Base-by-base conservation (phyloP, 2,888 invertebrate genomes). In the Caenorhabditis doughertyi region DNA sequence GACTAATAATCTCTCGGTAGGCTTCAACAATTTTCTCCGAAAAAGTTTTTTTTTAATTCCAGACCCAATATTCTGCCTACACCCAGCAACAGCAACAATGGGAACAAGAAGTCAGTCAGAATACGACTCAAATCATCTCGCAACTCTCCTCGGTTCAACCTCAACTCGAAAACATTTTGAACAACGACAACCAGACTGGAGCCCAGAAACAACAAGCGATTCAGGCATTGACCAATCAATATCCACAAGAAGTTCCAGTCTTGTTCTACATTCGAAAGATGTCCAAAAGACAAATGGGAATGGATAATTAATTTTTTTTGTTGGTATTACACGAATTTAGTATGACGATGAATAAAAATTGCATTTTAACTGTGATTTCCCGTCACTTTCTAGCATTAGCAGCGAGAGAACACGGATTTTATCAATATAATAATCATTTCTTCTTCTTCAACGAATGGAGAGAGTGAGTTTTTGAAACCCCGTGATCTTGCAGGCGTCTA, bases 1-100 rank as follows among this genome's bases (percentile, higher is more conserved):
- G 72, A 53, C 56, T 3, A 74, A 74, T 39, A 74, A 74, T 47
- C 67, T 74, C n/a, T 56, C 74, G 49, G 74, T 74, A 51, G 25
- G 51, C 3, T 21, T 44, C n/a, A 13, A 0, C 16, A 7, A 27
- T 23, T 23, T 11, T 13, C 23, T 23, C 23, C 27, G n/a, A n/a
- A n/a, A n/a, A n/a, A n/a, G n/a, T n/a, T n/a, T n/a, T n/a, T 8
- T 44, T 25, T 5, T n/a, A 35, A 16, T 68, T 74, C 16, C 65
- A 74, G 74, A 49, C 47, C 25, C 65, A 74, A 67, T 74, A 74
- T 67, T 18, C 65, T 5, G 27, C 47, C 23, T 74, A 47, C 67
- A 23, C 35, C 13, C 74, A 58, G 23, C 74, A 74, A 49, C 25
- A 49, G 18, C 35, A 58, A 11, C 56, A 74, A 23, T 32, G 25